These are phyloP conservation scores for Lagria hirta DNA, from an alignment of 2,888 invertebrate genomes.

Conservation along the genomic window DNA sequence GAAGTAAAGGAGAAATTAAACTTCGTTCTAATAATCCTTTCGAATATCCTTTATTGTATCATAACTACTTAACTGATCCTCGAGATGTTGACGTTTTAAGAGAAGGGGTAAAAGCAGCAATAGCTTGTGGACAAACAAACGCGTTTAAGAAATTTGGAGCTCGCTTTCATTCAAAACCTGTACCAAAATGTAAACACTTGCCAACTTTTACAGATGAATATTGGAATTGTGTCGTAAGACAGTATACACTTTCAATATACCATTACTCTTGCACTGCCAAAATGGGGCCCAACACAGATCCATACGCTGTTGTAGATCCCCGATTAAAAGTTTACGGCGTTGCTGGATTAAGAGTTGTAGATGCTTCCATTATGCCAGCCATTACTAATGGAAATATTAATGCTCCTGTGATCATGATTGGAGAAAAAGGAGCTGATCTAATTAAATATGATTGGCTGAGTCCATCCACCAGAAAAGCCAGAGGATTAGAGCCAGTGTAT, in stretches of 20 bases:
- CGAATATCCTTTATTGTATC: constrained; percentile 84
- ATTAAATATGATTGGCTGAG: constrained; percentile 61
- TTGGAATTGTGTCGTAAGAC: constrained; percentile 81
- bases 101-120: constrained; percentile 83
- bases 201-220: constrained; percentile 80
- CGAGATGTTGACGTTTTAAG: constrained; percentile 80
- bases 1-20: constrained; percentile 79
- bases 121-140: constrained; percentile 77
- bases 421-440: constrained; percentile 81
- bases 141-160: constrained; percentile 80
- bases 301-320: constrained; percentile 80
- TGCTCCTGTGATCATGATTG: constrained; percentile 86
- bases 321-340: constrained; percentile 70
- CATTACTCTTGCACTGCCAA: constrained; percentile 83
- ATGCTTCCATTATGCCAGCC: constrained; percentile 86
- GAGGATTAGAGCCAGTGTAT: constrained; percentile 31
- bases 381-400: constrained; percentile 87
- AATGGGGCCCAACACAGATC: constrained; percentile 78
- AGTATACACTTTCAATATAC: constrained; percentile 87
- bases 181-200: constrained; percentile 82
- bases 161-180: constrained; percentile 69
- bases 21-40: constrained; percentile 61
- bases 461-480: constrained; percentile 26
- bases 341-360: constrained; percentile 77
- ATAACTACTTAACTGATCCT: constrained; percentile 88